Evolutionary conservation across 2,113 vertebrate genomes (phyloP), one percentile per base, ranked within the genome.

Genomic region (Eulemur rufifrons): DNA sequence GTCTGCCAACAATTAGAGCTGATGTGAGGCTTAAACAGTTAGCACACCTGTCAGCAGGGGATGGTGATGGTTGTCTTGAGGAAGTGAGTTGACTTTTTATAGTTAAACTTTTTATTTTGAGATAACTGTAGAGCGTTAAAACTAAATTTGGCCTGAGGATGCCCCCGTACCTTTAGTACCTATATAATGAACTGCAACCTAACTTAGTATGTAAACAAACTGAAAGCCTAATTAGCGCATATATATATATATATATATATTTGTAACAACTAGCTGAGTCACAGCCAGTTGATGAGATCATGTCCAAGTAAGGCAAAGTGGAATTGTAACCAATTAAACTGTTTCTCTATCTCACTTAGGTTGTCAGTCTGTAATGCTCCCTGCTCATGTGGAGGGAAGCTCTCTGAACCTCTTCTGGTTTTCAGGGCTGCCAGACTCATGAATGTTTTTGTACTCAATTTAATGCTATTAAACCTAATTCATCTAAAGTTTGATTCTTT

Each of bases 11-110:
- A 5, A 2, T 68, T 34, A 42, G 45, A 47, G 15, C 10, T 39
- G 52, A 50, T 5, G 10, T 0, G 13, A 27, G 15, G 3, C 32
- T 64, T 81, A 13, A 56, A 34, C 20, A 29, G 32, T 14, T 25
- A 0, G 1, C 3, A 11, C 5, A 13, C 27, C 8, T 0, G 1
- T 37, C 21, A 25, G 32, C 15, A 4, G 47, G 1, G 39, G 18
- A 23, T 1, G 14, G 5, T 10, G 42, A 23, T 37, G 25, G 1
- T 13, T 78, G 34, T 73, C 76, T 73, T 73, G 8, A 59, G 14
- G 14, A 50, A 64, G 21, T 18, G 17, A 42, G 47, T 42, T 81
- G 23, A 25, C 39, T 74, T 73, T 74, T 52, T 89, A 56, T 76
- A 37, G 39, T 37, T 37, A 69, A 50, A 81, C 59, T 34, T 92